These are phyloP conservation scores for Gallirallus australis DNA, from an alignment of 2,797 vertebrate species.

Conservation along the genomic window DNA sequence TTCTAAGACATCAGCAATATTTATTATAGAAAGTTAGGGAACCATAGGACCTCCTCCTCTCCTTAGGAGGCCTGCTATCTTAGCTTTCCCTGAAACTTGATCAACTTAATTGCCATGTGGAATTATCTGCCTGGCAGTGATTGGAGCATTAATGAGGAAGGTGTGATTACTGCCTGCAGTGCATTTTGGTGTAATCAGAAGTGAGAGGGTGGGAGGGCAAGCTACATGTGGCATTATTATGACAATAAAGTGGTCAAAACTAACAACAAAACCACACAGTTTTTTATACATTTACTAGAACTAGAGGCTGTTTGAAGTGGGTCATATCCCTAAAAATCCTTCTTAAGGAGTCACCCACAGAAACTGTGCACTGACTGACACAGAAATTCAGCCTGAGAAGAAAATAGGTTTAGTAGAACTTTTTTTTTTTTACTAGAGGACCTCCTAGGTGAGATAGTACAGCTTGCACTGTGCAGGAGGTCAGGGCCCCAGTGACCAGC, in stretches of 20 bases:
- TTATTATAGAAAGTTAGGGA: background rate
- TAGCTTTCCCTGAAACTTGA: background rate
- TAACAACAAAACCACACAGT: background rate
- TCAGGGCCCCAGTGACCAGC: background rate
- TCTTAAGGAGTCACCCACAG: background rate
- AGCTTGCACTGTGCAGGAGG: background rate
- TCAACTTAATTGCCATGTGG: background rate
- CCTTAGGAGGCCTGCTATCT: background rate
- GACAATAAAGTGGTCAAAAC: background rate
- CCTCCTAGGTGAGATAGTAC: background rate
- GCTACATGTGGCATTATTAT: background rate
- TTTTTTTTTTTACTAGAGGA: background rate
- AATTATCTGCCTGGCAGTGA: background rate
- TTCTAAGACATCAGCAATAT: background rate
- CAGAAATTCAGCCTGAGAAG: background rate
- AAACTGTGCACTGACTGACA: background rate
- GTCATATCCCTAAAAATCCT: background rate
- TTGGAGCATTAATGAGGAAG: background rate
- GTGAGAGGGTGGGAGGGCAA: fast-evolving
- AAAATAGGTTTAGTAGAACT: background rate
- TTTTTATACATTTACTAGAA: background rate
- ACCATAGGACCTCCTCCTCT: background rate
- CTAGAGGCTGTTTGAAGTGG: background rate
- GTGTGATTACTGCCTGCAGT: background rate
- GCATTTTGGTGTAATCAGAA: background rate